phyloP scores from a whole-genome alignment of 1,140 invertebrate genomes.

The Drosophila ironensis region DNA sequence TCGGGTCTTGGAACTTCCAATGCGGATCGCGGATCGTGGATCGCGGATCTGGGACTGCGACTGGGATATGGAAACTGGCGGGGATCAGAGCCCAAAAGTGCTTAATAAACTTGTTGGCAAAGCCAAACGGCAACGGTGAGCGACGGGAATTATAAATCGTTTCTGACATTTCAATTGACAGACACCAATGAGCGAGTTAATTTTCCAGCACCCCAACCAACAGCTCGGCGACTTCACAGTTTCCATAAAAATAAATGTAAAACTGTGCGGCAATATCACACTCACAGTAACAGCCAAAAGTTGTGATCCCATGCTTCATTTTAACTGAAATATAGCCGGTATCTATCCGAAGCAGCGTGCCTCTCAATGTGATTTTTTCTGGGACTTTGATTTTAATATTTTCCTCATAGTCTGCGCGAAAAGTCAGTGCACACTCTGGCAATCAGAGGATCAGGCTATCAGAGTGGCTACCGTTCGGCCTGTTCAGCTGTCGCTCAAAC shows the following conservation, averaged over 20 bases:
- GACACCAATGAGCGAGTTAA: constrained; percentile 80
- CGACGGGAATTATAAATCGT: constrained; percentile 77
- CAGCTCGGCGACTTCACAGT: constrained; percentile 12
- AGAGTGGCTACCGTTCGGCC: constrained; percentile 57
- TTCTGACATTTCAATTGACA: constrained; percentile 81
- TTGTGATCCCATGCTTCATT: no score
- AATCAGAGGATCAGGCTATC: no score
- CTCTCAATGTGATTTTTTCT: no score
- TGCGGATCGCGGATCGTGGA: constrained; percentile 4
- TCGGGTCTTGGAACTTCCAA: background rate
- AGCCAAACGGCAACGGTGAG: constrained; percentile 36
- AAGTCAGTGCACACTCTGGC: no score
- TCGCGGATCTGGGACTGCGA: constrained; percentile 1
- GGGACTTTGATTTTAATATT: no score
- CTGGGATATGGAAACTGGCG: background rate
- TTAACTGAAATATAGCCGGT: no score
- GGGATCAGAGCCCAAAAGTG: constrained; percentile 42
- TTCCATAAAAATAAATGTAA: no score
- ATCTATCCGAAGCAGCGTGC: no score
- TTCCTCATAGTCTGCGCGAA: no score
- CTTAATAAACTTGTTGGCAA: constrained; percentile 76
- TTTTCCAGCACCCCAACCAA: constrained; percentile 54
- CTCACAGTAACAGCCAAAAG: no score
- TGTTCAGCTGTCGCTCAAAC: constrained; percentile 76
- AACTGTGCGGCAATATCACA: no score